Evolutionary conservation across 2,797 vertebrate species (phyloP).

Genomic region (Anguilla megastoma): DNA sequence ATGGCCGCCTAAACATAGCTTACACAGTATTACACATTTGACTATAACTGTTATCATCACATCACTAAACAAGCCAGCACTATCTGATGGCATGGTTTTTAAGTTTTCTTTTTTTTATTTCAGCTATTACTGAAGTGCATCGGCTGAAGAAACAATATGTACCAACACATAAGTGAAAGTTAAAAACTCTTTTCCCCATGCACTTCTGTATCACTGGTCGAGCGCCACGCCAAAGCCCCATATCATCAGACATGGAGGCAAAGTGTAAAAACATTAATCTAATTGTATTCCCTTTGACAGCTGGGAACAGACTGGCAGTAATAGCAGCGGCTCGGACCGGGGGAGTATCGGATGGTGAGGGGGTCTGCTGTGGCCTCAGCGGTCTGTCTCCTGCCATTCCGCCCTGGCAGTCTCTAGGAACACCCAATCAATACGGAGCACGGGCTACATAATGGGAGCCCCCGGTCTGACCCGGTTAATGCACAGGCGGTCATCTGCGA

Average conservation of each 20-base stretch:
- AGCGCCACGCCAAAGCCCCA: slow-evolving; percentile 50
- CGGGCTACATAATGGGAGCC: slow-evolving; percentile 47
- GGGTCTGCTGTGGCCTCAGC: slow-evolving; percentile 59
- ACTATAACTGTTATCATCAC: neutral
- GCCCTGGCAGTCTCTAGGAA: slow-evolving; percentile 44
- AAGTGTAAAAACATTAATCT: slow-evolving; percentile 64
- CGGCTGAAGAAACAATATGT: neutral
- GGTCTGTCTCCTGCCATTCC: slow-evolving; percentile 46
- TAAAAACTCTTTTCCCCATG: neutral
- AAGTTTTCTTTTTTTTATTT: neutral
- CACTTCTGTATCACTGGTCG: slow-evolving; percentile 41
- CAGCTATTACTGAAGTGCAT: neutral
- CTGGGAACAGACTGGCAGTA: slow-evolving; percentile 66
- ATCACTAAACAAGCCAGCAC: neutral
- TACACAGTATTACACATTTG: neutral
- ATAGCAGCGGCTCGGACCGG: slow-evolving; percentile 53
- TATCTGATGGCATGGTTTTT: neutral
- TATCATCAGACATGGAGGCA: slow-evolving; percentile 59
- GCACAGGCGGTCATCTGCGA: slow-evolving; percentile 65
- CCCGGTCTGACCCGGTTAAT: slow-evolving; percentile 60
- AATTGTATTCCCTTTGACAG: slow-evolving; percentile 67
- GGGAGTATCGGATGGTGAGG: slow-evolving; percentile 64
- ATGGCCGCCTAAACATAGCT: neutral
- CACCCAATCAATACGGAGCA: slow-evolving; percentile 69
- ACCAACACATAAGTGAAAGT: neutral